Evolutionary conservation across 2,113 vertebrate genomes (phyloP).

Genomic region (Loxodonta africana): DNA sequence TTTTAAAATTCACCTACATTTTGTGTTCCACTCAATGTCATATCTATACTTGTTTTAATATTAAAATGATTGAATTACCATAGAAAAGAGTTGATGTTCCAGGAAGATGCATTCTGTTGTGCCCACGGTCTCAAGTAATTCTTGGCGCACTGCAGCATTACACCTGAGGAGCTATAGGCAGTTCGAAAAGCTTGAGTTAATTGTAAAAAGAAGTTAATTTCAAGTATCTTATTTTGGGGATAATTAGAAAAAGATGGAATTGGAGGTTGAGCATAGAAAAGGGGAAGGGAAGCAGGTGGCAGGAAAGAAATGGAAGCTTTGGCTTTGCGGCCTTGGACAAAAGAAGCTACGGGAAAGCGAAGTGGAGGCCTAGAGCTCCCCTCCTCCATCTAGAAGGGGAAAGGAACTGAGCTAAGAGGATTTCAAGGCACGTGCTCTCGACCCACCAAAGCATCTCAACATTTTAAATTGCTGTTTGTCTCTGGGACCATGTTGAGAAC

Average conservation of each 20-base stretch:
- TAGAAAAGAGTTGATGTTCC: neutral
- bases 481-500: neutral
- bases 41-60: conserved; percentile 33
- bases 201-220: neutral
- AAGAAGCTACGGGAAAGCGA: neutral
- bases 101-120: neutral
- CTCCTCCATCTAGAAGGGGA: neutral
- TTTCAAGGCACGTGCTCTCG: neutral
- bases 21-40: neutral
- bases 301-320: conserved; percentile 1
- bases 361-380: neutral
- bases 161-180: neutral
- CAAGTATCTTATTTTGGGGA: neutral
- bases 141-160: neutral
- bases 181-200: neutral
- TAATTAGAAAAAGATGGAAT: neutral
- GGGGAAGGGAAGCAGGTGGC: neutral
- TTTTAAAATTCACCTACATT: neutral
- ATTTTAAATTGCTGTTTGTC: neutral
- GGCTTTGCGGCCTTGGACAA: neutral
- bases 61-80: conserved; percentile 42
- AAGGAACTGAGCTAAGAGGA: neutral
- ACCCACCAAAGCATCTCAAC: neutral
- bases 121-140: neutral
- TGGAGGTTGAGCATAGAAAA: neutral